These are phyloP conservation scores for Cotesia glomerata DNA, from an alignment of 1,140 invertebrate genomes.

Conservation along the genomic window DNA sequence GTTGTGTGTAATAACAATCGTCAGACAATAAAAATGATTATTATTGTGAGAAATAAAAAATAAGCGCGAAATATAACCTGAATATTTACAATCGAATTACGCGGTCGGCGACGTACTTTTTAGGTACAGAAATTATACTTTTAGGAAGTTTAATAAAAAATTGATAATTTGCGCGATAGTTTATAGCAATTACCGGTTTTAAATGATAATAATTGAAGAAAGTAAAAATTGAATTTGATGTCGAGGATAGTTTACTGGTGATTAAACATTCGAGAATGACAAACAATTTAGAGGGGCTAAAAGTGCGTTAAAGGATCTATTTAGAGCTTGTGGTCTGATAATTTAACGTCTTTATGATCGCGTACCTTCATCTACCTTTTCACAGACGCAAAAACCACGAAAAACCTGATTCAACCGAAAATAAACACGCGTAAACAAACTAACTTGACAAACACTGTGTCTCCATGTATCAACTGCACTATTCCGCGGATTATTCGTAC, in stretches of 20 bases:
- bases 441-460: slow-evolving; percentile 61
- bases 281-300: slow-evolving; percentile 25
- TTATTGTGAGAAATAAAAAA: no score
- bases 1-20: no score
- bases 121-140: no score
- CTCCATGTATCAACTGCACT: slow-evolving; percentile 53
- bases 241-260: slow-evolving; percentile 3
- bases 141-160: no score
- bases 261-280: slow-evolving; percentile 24
- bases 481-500: background rate
- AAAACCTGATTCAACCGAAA: slow-evolving; percentile 53
- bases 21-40: no score
- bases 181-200: no score
- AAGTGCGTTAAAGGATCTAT: slow-evolving; percentile 18
- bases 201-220: no score
- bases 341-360: slow-evolving; percentile 30
- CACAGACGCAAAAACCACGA: slow-evolving; percentile 52
- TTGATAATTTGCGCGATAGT: no score
- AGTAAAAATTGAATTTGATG: slow-evolving; percentile 17
- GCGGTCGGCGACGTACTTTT: no score
- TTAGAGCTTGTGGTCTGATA: slow-evolving; percentile 22
- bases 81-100: no score
- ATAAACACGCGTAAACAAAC: slow-evolving; percentile 63
- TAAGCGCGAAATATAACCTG: no score
- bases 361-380: slow-evolving; percentile 65